phyloP scores from a whole-genome alignment of 2,797 vertebrate species.

The Myotis findleyi region DNA sequence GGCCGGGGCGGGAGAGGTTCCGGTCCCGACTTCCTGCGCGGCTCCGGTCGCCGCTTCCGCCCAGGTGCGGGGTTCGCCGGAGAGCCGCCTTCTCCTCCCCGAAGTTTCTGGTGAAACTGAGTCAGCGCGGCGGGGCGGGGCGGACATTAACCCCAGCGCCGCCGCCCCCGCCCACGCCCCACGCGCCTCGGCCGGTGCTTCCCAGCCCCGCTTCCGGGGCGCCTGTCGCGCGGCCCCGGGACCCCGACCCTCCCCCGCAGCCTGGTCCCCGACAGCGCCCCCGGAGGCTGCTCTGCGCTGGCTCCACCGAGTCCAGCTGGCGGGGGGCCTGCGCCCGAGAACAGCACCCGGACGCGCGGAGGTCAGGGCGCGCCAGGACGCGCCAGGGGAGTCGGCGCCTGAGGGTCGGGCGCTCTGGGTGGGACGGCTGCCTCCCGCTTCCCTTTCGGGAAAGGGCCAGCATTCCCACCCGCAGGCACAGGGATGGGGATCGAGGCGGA shows the following conservation, averaged over 20 bases:
- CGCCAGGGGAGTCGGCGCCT: background rate
- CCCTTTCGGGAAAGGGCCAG: background rate
- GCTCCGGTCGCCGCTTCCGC: background rate
- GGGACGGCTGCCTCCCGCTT: background rate
- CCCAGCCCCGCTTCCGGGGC: background rate
- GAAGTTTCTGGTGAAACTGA: slow-evolving; percentile 79
- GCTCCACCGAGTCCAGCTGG: background rate
- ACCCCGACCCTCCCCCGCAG: background rate
- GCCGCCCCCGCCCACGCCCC: slow-evolving; percentile 64
- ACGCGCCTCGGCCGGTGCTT: background rate
- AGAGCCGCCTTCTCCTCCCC: slow-evolving; percentile 47
- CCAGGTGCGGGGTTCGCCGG: background rate
- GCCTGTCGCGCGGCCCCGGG: background rate
- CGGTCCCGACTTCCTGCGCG: slow-evolving; percentile 56
- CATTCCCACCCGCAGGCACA: background rate
- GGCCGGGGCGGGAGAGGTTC: slow-evolving; percentile 28
- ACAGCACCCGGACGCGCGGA: background rate
- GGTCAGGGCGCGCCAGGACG: background rate
- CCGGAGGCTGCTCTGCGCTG: background rate
- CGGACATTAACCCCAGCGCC: slow-evolving; percentile 73
- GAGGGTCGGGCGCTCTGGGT: background rate
- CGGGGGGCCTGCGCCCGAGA: background rate
- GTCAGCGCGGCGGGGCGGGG: slow-evolving; percentile 73
- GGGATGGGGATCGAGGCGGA: background rate
- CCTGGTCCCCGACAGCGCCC: background rate